A percentile compares a stretch with the other conserved stretches of the same genome.
These are phyloP conservation scores for Geococcyx californianus DNA, from an alignment of 2,113 vertebrate genomes.

Conservation along the genomic window DNA sequence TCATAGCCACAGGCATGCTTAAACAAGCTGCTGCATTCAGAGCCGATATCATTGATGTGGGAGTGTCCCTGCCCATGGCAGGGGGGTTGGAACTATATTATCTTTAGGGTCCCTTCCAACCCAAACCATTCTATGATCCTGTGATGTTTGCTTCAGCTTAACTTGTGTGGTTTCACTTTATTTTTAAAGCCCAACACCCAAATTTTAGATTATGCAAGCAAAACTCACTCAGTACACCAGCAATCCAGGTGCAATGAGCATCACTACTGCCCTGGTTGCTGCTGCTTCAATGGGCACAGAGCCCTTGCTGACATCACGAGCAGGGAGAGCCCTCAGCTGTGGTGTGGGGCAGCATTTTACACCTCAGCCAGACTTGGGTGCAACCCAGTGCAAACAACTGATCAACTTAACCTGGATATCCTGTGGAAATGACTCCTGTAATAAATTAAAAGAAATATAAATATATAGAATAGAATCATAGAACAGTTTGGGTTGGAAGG, in stretches of 20 bases:
- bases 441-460: not conserved
- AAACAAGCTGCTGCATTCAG: constrained; percentile 33
- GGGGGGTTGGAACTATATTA: no score
- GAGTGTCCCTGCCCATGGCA: no score
- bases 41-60: not conserved
- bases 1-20: constrained; percentile 5
- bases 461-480: no score
- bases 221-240: rapidly evolving
- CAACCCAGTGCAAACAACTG: not conserved
- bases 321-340: not conserved
- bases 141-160: not conserved
- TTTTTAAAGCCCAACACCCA: not conserved
- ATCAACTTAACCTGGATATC: not conserved
- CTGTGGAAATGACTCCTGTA: not conserved
- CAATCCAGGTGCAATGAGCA: not conserved
- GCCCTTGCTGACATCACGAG: rapidly evolving
- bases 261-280: not conserved
- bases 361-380: not conserved
- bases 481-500: no score
- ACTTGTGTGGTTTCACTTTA: not conserved
- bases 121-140: no score
- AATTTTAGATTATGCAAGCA: not conserved
- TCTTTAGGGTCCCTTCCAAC: no score
- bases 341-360: not conserved
- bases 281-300: not conserved